Evolutionary conservation across 1,140 invertebrate genomes (phyloP).

Genomic region (Zaprionus ornatus): DNA sequence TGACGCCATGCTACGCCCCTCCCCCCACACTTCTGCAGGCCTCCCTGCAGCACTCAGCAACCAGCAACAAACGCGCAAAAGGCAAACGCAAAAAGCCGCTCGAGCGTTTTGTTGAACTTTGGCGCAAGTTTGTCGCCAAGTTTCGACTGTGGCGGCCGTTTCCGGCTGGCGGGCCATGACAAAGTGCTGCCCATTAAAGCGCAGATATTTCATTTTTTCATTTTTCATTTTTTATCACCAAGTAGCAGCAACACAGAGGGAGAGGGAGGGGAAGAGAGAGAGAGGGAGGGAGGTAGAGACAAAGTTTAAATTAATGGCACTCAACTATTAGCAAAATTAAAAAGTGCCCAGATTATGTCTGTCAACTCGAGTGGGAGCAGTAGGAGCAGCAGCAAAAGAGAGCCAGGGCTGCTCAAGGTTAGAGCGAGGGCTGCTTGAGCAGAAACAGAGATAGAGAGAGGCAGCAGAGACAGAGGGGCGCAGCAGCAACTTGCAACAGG

Average conservation of each 20-base stretch:
- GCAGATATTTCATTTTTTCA: slow-evolving; percentile 77
- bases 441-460: background rate
- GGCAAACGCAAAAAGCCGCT: slow-evolving; percentile 41
- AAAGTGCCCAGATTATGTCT: slow-evolving; percentile 71
- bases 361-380: slow-evolving; percentile 7
- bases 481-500: slow-evolving; percentile 25
- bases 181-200: slow-evolving; percentile 75
- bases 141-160: slow-evolving; percentile 51
- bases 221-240: slow-evolving; percentile 15
- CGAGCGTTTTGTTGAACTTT: slow-evolving; percentile 77
- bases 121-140: slow-evolving; percentile 74
- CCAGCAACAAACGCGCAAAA: slow-evolving; percentile 10
- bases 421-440: background rate
- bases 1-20: slow-evolving; percentile 23
- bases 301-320: slow-evolving; percentile 82
- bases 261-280: slow-evolving; percentile 44
- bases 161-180: slow-evolving; percentile 68
- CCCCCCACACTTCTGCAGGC: background rate
- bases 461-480: background rate
- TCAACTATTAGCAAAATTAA: slow-evolving; percentile 81
- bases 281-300: slow-evolving; percentile 64
- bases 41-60: slow-evolving; percentile 9
- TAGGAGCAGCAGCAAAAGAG: background rate
- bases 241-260: background rate
- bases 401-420: too few species aligned